Evolutionary conservation across 92 coral and sea anemone genomes (phyloP).

Genomic region (Zoanthus sansibaricus): DNA sequence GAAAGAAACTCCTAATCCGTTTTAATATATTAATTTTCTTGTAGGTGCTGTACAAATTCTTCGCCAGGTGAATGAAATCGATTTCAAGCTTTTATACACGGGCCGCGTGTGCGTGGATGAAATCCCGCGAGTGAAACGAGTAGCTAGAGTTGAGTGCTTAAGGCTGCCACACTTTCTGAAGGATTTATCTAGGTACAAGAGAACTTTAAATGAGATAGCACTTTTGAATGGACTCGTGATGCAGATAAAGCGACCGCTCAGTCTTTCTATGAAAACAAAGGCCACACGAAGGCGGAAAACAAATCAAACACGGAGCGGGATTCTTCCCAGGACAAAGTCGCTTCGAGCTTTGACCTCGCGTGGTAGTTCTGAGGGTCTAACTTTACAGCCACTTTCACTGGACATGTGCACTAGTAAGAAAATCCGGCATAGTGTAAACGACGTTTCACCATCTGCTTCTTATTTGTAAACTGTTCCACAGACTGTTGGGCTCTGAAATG

Average conservation of each 20-base stretch:
- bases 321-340: slow-evolving; percentile 28
- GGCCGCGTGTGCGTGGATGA: slow-evolving; percentile 92
- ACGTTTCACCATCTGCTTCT: slow-evolving; percentile 1
- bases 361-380: slow-evolving; percentile 38
- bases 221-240: slow-evolving; percentile 83
- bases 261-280: slow-evolving; percentile 54
- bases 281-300: slow-evolving; percentile 53
- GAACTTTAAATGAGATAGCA: slow-evolving; percentile 84
- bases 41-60: slow-evolving; percentile 92
- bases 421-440: slow-evolving; percentile 28
- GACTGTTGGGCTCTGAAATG: not conserved
- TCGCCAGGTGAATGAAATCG: slow-evolving; percentile 92
- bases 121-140: slow-evolving; percentile 78
- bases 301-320: slow-evolving; percentile 49
- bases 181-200: slow-evolving; percentile 75
- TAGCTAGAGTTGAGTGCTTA: slow-evolving; percentile 83
- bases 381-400: slow-evolving; percentile 45
- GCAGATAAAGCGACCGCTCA: slow-evolving; percentile 69
- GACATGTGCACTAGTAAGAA: slow-evolving; percentile 9
- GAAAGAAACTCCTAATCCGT: too few relatives aligned
- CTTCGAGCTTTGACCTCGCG: slow-evolving; percentile 64
- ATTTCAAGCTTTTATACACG: slow-evolving; percentile 91
- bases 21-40: not conserved
- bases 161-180: slow-evolving; percentile 87
- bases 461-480: not conserved